A percentile compares a stretch with the other conserved stretches of the same genome.
These are phyloP conservation scores for Chaunax sp. DNA, from an alignment of 2,797 vertebrate species.

Conservation along the genomic window DNA sequence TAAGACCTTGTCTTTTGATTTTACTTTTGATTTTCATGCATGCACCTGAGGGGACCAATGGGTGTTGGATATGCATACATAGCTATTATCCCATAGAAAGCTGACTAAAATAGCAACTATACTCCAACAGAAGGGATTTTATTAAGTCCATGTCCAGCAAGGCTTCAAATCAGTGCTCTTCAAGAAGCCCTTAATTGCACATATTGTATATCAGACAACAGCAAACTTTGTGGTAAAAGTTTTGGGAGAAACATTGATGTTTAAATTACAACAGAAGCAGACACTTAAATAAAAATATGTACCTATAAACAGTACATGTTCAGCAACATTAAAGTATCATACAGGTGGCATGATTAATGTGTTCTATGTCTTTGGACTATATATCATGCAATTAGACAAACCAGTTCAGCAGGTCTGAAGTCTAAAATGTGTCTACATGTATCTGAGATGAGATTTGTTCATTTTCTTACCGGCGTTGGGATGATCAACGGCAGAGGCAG, in stretches of 20 bases:
- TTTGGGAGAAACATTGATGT: neutral
- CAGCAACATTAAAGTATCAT: neutral
- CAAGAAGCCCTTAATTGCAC: no score
- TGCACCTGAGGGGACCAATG: neutral
- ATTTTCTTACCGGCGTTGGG: constrained; percentile 82
- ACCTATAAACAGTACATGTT: neutral
- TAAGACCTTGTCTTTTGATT: no score
- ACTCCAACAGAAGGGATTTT: no score
- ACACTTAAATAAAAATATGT: neutral
- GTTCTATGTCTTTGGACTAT: neutral
- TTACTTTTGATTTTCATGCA: no score
- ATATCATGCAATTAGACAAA: neutral
- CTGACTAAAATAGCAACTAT: no score
- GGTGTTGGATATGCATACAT: neutral
- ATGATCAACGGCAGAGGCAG: constrained; percentile 80
- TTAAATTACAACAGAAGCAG: neutral
- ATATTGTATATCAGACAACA: no score
- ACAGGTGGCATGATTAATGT: no score
- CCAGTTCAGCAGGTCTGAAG: neutral
- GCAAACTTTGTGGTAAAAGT: neutral
- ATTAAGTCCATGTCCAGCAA: no score
- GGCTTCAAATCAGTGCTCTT: no score
- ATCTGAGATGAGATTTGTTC: neutral
- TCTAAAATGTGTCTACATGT: neutral
- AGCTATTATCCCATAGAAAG: no score